Base-by-base conservation (phyloP, 1,140 invertebrate species). In the Cotesia typhae region DNA sequence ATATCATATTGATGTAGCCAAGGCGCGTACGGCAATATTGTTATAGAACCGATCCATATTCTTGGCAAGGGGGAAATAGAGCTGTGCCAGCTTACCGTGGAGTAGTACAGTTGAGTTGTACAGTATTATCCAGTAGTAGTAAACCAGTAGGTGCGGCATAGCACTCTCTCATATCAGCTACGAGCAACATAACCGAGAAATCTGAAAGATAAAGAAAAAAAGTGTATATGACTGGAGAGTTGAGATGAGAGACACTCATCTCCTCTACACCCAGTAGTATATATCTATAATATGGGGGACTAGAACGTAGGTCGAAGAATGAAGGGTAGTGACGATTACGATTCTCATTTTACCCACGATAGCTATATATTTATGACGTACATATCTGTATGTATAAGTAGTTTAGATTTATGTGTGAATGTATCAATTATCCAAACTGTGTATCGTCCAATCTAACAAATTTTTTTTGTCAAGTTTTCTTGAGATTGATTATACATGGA, bases 31-130 rank as follows among this genome's bases (percentile, higher is more conserved):
- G 77, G 82, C 84, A 87, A 87, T 87, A 87, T 87, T 87, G 85
- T 86, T 84, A 72, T 67, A 86, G 82, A 80, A 81, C 84, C 84
- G 84, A 87, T 86, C 83, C 81, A 83, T 83, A 83, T 84, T 84
- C 83, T 83, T 78, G 63, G 75, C 53, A 72, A 78, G 74, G 63
- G 72, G 28, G 60, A 51, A 57, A 51, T 55, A 65, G 47, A 41
- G 55, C 37, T 55, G 61, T 63, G 52, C 28, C 41, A 70, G 57
- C 37, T 70, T 41, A 36, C 4, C 57, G 57, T 59, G 17, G 1
- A 59, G 20, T 28, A 60, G 55, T 47, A 14, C 47, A 28, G 28
- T 28, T 28, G 28, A 28, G 28, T 28, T 28, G 28, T 28, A 28
- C 28, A 28, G 28, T 28, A 28, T 1, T 28, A 28, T 28, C 3